Conservation (phyloP, 2,888 invertebrate species). For the Temnothorax rugatulus region DNA sequence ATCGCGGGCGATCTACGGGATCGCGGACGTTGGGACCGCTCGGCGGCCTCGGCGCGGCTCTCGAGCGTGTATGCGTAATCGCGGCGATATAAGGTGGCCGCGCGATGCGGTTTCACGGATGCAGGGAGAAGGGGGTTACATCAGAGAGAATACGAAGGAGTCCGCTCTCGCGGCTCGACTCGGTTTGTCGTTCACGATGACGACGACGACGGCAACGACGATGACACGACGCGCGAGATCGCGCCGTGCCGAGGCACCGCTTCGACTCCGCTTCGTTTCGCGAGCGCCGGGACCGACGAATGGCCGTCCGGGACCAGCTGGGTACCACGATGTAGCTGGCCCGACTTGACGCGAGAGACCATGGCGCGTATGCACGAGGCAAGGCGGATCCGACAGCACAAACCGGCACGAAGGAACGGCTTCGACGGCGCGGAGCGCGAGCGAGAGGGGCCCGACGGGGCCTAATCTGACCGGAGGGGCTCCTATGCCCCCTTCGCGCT, state of each 20-base stretch:
- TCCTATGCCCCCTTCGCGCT: slow-evolving; percentile 67
- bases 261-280: slow-evolving; percentile 26
- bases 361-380: slow-evolving; percentile 73
- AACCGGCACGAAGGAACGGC: slow-evolving; percentile 72
- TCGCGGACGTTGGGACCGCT: slow-evolving; percentile 70
- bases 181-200: slow-evolving; percentile 55
- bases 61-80: slow-evolving; percentile 71
- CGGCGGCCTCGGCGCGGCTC: slow-evolving; percentile 56
- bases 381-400: slow-evolving; percentile 70
- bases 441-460: slow-evolving; percentile 70
- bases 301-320: slow-evolving; percentile 71
- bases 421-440: slow-evolving; percentile 69
- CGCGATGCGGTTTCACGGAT: slow-evolving; percentile 74
- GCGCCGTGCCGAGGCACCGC: slow-evolving; percentile 35
- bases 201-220: slow-evolving; percentile 37
- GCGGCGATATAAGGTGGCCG: slow-evolving; percentile 73
- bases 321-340: slow-evolving; percentile 67
- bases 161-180: slow-evolving; percentile 50
- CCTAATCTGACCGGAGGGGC: slow-evolving; percentile 77
- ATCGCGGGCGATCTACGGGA: slow-evolving; percentile 69
- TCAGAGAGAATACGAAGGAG: slow-evolving; percentile 68
- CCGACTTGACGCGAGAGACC: slow-evolving; percentile 75
- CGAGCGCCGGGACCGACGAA: slow-evolving; percentile 56
- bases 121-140: slow-evolving; percentile 72
- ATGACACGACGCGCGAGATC: slow-evolving; percentile 22